Percentiles rank a stretch among this genome's conserved stretches.
Evolutionary conservation across 2,888 invertebrate genomes (phyloP).

Genomic region (Tenthredo scrophulariae): DNA sequence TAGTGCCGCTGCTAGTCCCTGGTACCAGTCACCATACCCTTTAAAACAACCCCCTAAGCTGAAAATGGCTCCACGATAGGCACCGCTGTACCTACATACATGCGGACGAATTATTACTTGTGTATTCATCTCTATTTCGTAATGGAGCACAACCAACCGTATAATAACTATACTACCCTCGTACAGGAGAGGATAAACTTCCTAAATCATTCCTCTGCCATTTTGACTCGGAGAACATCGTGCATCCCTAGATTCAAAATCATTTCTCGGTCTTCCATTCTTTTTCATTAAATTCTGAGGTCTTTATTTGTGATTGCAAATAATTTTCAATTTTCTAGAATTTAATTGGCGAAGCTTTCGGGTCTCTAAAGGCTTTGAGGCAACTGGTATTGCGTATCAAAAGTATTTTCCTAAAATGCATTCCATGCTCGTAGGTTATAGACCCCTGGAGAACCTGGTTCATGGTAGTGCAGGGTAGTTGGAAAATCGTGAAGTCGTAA

Average conservation of each 20-base stretch:
- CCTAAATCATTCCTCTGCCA: constrained; percentile 10
- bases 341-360: not conserved
- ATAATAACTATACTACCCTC: constrained; percentile 5
- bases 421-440: not conserved
- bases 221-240: not conserved
- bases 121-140: constrained; percentile 8
- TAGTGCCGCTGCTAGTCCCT: not conserved
- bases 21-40: constrained; percentile 7
- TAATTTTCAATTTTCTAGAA: not conserved
- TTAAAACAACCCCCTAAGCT: constrained; percentile 17
- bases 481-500: not conserved
- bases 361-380: not conserved
- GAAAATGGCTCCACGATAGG: not conserved
- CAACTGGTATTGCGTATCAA: not conserved
- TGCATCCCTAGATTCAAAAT: not conserved
- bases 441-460: not conserved
- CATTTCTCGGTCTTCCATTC: not conserved
- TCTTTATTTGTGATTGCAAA: not conserved
- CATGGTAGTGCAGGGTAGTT: not conserved
- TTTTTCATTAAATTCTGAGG: not conserved
- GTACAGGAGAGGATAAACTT: not conserved
- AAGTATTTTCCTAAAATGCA: not conserved
- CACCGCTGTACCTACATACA: constrained; percentile 1
- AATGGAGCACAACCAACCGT: constrained; percentile 16
- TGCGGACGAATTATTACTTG: constrained; percentile 21